Evolutionary conservation across 2,797 vertebrate genomes (phyloP), one percentile per base, ranked within the genome.

Genomic region (Simalia tracyae): DNA sequence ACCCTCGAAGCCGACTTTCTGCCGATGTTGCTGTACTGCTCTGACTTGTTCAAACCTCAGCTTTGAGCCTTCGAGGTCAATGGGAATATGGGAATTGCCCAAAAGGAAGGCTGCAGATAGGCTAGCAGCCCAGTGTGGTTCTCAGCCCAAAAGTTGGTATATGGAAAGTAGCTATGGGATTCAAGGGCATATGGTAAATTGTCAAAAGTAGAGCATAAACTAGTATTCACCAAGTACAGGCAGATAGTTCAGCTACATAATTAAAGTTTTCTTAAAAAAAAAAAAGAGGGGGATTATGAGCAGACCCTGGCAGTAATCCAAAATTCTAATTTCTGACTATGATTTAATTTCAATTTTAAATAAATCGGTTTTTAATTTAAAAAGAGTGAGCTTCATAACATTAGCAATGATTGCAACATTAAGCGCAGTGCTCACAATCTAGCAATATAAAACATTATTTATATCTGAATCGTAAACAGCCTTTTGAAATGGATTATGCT

Each of bases 281-380:
- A 98, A 98, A n/a, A 8, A 50, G 95, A 97, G 15, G 1, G 19
- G n/a, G 17, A 98, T 98, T 98, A 98, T 97, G 97, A 97, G 96
- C 98, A 95, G 97, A 96, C 95, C 93, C 97, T 99, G 98, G 98
- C 98, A 98, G 97, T 95, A 97, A 97, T 98, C 98, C 98, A 98
- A 98, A 99, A 99, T 99, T 99, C 98, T 99, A 99, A 99, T 99
- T 99, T 98, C 98, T 98, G 98, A 98, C 98, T 99, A 98, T 98
- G 98, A 98, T 99, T 99, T 99, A 98, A 98, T 98, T 98, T 99
- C 98, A 98, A 98, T 98, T 99, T 99, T 98, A 98, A 98, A 98
- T 98, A 99, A 99, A 99, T 99, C 98, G 98, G 98, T 98, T 99
- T 99, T 99, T 99, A 99, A 99, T 99, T 99, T 99, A 99, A 99